A percentile compares a stretch with the other conserved stretches of the same genome.
These are phyloP conservation scores for Xiphorhynchus erythropygius DNA, from an alignment of 2,797 vertebrate genomes.

Conservation along the genomic window DNA sequence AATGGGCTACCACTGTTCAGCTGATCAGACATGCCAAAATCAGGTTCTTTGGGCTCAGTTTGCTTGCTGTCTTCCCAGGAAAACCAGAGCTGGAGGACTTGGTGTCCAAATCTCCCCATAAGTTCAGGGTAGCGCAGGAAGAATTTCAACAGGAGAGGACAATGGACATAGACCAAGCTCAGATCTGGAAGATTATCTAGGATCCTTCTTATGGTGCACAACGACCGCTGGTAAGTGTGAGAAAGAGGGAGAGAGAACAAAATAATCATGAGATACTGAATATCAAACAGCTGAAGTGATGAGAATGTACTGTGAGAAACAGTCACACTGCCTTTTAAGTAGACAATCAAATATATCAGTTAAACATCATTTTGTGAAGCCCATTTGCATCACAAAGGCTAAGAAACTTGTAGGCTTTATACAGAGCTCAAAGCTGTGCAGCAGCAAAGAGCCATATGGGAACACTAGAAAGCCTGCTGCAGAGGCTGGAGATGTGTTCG, in stretches of 20 bases:
- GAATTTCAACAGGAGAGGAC: conserved; percentile 85
- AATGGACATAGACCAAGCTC: conserved; percentile 83
- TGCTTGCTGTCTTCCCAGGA: conserved; percentile 63
- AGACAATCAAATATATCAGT: conserved; percentile 38
- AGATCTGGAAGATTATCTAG: conserved; percentile 77
- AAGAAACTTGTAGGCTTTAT: conserved; percentile 34
- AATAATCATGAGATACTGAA: background rate
- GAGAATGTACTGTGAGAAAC: background rate
- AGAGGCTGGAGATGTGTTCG: conserved; percentile 28
- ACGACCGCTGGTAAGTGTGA: conserved; percentile 71
- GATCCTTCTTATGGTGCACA: conserved; percentile 81
- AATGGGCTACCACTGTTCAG: conserved; percentile 62
- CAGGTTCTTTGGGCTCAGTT: conserved; percentile 35
- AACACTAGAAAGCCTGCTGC: conserved; percentile 33
- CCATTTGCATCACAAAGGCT: conserved; percentile 49
- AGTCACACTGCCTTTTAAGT: conserved; percentile 33
- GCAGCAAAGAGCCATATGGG: conserved; percentile 28
- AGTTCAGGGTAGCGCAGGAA: conserved; percentile 85
- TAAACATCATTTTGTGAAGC: conserved; percentile 24
- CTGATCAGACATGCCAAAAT: background rate
- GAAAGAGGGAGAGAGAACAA: conserved; percentile 17
- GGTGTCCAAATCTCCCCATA: conserved; percentile 81
- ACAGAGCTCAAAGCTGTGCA: conserved; percentile 34
- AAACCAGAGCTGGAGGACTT: conserved; percentile 86
- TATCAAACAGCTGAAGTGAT: conserved; percentile 6